These are phyloP conservation scores for Pipistrellus nathusii DNA, from an alignment of 2,797 vertebrate species.

Conservation along the genomic window DNA sequence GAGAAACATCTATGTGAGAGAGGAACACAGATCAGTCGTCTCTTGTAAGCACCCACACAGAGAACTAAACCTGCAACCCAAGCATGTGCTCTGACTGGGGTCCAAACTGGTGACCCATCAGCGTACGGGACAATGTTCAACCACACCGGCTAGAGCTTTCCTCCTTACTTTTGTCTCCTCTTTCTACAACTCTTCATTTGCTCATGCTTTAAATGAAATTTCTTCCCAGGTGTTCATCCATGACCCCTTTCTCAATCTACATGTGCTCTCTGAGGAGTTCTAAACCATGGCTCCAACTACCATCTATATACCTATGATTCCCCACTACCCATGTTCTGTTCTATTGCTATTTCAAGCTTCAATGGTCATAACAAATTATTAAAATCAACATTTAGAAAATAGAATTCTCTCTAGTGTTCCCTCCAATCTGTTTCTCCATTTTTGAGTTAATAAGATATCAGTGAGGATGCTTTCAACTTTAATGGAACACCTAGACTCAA, in stretches of 20 bases:
- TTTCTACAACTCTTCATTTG: not conserved
- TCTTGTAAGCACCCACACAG: no score
- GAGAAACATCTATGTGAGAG: not conserved
- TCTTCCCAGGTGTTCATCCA: not conserved
- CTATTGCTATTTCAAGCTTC: not conserved
- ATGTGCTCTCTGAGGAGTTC: not conserved
- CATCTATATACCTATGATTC: not conserved
- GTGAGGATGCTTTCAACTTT: constrained; percentile 1
- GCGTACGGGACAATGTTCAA: not conserved
- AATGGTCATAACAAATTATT: not conserved
- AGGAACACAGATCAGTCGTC: not conserved
- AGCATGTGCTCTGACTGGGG: not conserved
- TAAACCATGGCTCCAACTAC: not conserved
- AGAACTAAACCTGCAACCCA: not conserved
- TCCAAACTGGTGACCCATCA: not conserved
- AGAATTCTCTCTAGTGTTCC: not conserved
- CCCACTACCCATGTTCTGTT: not conserved
- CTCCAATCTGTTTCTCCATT: not conserved
- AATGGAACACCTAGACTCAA: not conserved
- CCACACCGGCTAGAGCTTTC: not conserved
- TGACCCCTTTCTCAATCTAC: not conserved
- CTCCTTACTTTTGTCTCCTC: not conserved
- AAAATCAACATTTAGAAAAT: constrained; percentile 32
- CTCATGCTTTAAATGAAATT: not conserved
- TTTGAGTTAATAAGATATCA: not conserved